phyloP scores from a whole-genome alignment of 2,888 invertebrate species.

The Aleiodes leptofemur region DNA sequence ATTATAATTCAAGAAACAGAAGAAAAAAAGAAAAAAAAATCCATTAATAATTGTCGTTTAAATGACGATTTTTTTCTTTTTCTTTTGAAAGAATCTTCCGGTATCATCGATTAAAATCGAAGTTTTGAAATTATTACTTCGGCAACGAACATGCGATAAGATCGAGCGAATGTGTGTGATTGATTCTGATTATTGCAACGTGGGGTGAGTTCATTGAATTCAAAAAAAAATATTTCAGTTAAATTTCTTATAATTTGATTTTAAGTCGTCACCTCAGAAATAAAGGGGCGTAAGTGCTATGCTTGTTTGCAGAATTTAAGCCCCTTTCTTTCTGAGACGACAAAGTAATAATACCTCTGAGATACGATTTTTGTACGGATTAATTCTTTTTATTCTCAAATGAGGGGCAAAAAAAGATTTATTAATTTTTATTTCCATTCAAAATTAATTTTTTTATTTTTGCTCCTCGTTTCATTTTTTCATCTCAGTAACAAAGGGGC shows the following conservation, averaged over 20 bases:
- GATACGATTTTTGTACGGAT: not conserved
- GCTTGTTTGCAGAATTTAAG: too few species aligned
- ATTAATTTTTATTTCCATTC: too few species aligned
- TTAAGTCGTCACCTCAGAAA: too few species aligned
- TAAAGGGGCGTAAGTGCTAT: too few species aligned
- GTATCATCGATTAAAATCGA: slow-evolving; percentile 11
- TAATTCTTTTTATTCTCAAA: not conserved
- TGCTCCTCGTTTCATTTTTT: too few species aligned
- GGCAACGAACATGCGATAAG: not conserved
- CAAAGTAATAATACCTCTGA: too few species aligned
- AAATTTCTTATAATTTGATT: too few species aligned
- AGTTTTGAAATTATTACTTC: not conserved
- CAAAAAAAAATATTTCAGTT: not conserved
- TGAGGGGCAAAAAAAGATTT: too few species aligned
- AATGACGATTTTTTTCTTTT: slow-evolving; percentile 19
- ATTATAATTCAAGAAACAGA: not conserved
- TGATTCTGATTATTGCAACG: slow-evolving; percentile 3
- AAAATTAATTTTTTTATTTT: too few species aligned
- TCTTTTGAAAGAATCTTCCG: slow-evolving; percentile 25
- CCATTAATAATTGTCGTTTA: not conserved
- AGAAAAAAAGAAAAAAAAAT: slow-evolving; percentile 28
- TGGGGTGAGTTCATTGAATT: not conserved
- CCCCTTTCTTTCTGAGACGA: too few species aligned
- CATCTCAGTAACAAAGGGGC: too few species aligned
- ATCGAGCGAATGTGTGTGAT: slow-evolving; percentile 13